A percentile compares a stretch with the other conserved stretches of the same genome.
phyloP scores from a whole-genome alignment of 2,113 vertebrate species.

The Pimephales promelas region DNA sequence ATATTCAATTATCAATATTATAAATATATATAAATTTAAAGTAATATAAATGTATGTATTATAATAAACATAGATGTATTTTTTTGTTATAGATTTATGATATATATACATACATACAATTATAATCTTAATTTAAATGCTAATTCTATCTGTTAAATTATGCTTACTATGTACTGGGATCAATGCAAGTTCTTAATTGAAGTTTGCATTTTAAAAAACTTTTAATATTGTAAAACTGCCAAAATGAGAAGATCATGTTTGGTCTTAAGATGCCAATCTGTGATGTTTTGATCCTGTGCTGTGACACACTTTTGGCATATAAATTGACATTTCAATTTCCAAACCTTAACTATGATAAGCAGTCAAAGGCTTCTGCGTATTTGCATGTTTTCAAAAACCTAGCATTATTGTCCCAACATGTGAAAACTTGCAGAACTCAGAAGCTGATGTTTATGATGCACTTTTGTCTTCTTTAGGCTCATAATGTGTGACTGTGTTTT shows the following conservation, averaged over 20 bases:
- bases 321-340: neutral
- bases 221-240: too few relatives aligned
- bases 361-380: neutral
- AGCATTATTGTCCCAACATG: neutral
- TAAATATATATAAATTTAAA: too few relatives aligned
- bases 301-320: neutral
- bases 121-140: too few relatives aligned
- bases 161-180: too few relatives aligned
- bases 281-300: neutral
- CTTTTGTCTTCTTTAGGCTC: neutral
- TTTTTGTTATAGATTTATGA: too few relatives aligned
- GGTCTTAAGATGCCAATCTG: neutral
- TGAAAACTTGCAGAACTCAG: neutral
- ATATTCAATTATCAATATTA: too few relatives aligned
- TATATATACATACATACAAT: too few relatives aligned
- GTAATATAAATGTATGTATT: neutral
- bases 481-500: constrained; percentile 20
- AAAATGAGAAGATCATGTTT: neutral
- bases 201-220: neutral
- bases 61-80: neutral
- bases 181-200: neutral
- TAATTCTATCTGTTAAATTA: too few relatives aligned
- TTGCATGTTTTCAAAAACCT: neutral
- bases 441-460: neutral
- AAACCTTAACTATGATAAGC: neutral